Percentiles rank a stretch among this genome's conserved stretches.
Conservation (phyloP, 2,113 vertebrate species). For the Corydoras maculifer region DNA sequence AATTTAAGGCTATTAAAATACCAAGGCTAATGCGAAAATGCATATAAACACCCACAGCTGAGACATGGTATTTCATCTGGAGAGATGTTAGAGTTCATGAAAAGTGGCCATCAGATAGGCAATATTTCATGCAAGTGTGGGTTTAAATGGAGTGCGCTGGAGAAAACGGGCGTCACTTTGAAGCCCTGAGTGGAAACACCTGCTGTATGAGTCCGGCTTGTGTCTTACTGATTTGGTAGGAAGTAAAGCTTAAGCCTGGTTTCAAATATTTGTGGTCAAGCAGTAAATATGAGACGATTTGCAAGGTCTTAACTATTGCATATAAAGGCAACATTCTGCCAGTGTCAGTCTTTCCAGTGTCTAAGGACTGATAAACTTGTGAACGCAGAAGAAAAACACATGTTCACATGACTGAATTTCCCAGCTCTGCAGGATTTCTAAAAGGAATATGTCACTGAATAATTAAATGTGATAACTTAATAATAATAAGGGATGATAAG, state of each 20-base stretch:
- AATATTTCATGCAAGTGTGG: slow-evolving; percentile 25
- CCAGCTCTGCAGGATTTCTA: no score
- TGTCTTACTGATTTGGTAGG: slow-evolving; percentile 13
- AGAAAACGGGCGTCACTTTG: slow-evolving; percentile 8
- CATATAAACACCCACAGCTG: slow-evolving; percentile 49
- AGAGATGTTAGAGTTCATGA: slow-evolving; percentile 44
- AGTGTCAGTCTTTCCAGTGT: background rate
- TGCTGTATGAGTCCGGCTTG: slow-evolving; percentile 24
- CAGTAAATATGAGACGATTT: background rate
- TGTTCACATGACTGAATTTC: no score
- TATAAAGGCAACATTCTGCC: no score
- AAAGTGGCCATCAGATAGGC: slow-evolving; percentile 40
- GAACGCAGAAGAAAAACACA: no score
- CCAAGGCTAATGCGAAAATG: slow-evolving; percentile 49
- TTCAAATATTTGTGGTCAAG: background rate
- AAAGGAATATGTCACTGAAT: no score
- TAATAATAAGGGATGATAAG: no score
- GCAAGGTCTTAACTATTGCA: background rate
- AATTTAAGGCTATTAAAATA: slow-evolving; percentile 59
- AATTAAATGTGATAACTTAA: no score
- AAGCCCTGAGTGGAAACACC: slow-evolving; percentile 23
- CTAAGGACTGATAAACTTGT: no score
- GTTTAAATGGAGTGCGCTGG: slow-evolving; percentile 35
- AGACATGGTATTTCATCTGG: slow-evolving; percentile 48
- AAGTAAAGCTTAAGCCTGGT: background rate